Base-by-base conservation (phyloP, 2,113 vertebrate genomes). In the Hoplias malabaricus region DNA sequence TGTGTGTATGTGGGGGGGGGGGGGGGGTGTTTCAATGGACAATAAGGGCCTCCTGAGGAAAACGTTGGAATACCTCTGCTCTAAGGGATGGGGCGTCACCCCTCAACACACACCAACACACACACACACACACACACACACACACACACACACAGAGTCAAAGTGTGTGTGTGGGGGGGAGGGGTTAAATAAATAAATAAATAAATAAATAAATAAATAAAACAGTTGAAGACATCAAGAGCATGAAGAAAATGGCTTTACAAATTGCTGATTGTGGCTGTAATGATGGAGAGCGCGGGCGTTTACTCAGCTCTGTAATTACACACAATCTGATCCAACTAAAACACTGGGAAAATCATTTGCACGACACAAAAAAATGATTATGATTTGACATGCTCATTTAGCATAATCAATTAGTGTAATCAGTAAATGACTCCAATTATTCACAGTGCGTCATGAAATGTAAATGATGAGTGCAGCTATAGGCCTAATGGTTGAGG, bases 371-470 rank as follows among this genome's bases (percentile, higher is more conserved):
- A 68, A 34, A 63, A 63, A 31, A 53, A 48, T 34, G 40, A 78
- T 53, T 31, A 63, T 63, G 69, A 43, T 50, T 66, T 61, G 1
- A 53, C 23, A 65, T 23, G 40, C 43, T 34, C 36, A 36, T 48
- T 68, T 48, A 27, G 42, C 54, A 33, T 36, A 48, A 21, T 4
- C 25, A 33, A 11, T 54, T 42, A 42, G 68, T 21, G 23, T 70
- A 66, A 38, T 42, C 29, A 36, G 50, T 6, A 14, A 21, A 56
- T 62, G 48, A 80, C 38, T 75, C 57, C 14, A 36, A 70, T 61
- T 71, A 62, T 23, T 71, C 34, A 48, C 62, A 34, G 63, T 31
- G 69, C 16, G 21, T 46, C 54, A 46, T 8, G 25, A 21, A 6
- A 29, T 61, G 54, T 61, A 29, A 31, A 21, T 21, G 34, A 57